Evolutionary conservation across 2,113 vertebrate genomes (phyloP).

Genomic region (Noctilio leporinus): DNA sequence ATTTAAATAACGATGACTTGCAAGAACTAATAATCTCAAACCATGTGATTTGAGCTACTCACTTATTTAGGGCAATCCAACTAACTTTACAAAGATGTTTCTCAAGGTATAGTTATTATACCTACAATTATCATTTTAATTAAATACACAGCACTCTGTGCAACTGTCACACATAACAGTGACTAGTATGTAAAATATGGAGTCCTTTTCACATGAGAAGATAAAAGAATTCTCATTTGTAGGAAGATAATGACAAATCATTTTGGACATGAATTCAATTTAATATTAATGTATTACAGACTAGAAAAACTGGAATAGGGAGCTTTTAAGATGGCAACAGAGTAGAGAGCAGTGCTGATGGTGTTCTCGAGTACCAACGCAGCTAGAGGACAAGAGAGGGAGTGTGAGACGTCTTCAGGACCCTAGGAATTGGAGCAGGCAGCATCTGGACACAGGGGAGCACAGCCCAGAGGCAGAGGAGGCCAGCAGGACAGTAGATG

Average conservation of each 20-base stretch:
- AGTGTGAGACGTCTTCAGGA: no score
- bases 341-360: no score
- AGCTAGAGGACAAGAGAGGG: no score
- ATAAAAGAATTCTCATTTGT: neutral
- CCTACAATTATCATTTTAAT: neutral
- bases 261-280: neutral
- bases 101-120: neutral
- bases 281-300: neutral
- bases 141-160: neutral
- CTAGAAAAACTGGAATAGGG: no score
- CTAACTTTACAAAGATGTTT: conserved; percentile 21
- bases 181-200: neutral
- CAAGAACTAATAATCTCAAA: conserved; percentile 56
- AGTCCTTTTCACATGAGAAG: neutral
- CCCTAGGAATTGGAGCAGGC: no score
- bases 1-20: conserved; percentile 42
- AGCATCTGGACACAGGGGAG: no score
- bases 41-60: conserved; percentile 52
- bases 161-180: conserved; percentile 21
- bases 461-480: no score
- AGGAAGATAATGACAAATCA: neutral
- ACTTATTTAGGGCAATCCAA: conserved; percentile 59
- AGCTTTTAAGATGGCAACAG: no score
- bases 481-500: no score
- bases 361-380: no score